Evolutionary conservation across 2,888 invertebrate species (phyloP).

Genomic region (Chymomyza procnemis): DNA sequence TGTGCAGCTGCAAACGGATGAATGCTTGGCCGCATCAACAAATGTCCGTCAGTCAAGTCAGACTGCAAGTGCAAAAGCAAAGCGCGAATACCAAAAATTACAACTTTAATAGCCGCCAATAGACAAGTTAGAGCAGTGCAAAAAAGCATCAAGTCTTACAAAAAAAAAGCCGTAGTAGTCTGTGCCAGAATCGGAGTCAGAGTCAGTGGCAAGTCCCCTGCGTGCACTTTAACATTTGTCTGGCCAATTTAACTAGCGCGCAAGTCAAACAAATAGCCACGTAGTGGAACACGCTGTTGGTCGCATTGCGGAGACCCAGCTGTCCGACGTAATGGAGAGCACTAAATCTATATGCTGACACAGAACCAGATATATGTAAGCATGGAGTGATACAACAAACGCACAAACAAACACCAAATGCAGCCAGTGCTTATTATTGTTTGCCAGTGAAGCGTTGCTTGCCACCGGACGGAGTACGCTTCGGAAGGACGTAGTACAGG

Average conservation of each 20-base stretch:
- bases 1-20: slow-evolving; percentile 14
- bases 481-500: slow-evolving; percentile 4
- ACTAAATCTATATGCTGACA: slow-evolving; percentile 57
- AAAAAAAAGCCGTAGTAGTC: slow-evolving; percentile 4
- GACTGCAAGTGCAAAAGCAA: slow-evolving; percentile 11
- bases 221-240: slow-evolving; percentile 54
- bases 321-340: slow-evolving; percentile 49
- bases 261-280: slow-evolving; percentile 43
- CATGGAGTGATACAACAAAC: slow-evolving; percentile 2
- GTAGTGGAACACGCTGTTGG: background rate
- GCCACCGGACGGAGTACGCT: background rate
- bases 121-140: slow-evolving; percentile 28
- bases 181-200: background rate
- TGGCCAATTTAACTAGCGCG: slow-evolving; percentile 57
- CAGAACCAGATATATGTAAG: slow-evolving; percentile 22
- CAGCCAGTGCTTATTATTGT: slow-evolving; percentile 62
- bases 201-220: background rate
- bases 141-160: slow-evolving; percentile 13
- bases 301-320: slow-evolving; percentile 32
- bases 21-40: slow-evolving; percentile 25
- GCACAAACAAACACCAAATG: slow-evolving; percentile 51
- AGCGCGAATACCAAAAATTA: slow-evolving; percentile 10
- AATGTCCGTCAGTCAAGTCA: slow-evolving; percentile 10
- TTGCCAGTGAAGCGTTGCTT: slow-evolving; percentile 48
- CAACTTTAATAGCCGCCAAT: slow-evolving; percentile 50